These are phyloP conservation scores for Theretra japonica DNA, from an alignment of 2,888 invertebrate species.

Conservation along the genomic window DNA sequence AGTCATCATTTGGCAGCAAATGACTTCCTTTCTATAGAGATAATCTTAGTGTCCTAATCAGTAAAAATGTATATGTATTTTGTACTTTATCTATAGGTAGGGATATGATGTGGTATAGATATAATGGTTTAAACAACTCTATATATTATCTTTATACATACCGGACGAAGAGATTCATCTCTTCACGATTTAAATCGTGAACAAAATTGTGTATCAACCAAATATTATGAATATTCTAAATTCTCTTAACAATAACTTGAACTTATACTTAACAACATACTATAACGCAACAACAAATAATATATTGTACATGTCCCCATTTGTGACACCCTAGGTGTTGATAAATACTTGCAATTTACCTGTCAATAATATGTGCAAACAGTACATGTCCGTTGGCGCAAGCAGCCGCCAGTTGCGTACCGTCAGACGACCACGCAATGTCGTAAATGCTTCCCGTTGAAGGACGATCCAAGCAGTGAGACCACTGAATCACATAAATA, in stretches of 20 bases:
- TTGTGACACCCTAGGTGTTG: neutral
- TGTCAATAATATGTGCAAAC: constrained; percentile 95
- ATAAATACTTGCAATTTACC: constrained; percentile 71
- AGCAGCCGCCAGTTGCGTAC: constrained; percentile 97
- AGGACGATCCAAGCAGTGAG: constrained; percentile 95
- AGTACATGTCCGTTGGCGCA: constrained; percentile 96
- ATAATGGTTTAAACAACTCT: no score
- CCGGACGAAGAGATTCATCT: no score
- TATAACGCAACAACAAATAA: neutral
- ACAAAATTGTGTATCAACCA: no score
- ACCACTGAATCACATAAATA: constrained; percentile 88
- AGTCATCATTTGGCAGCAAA: neutral
- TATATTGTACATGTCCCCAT: neutral
- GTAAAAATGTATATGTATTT: no score
- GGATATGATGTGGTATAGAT: no score
- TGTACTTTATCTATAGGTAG: no score
- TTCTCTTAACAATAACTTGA: no score
- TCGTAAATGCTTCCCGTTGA: constrained; percentile 95
- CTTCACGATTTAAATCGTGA: no score
- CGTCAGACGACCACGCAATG: constrained; percentile 97
- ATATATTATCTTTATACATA: no score
- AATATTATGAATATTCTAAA: no score
- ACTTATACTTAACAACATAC: no score
- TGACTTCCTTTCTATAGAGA: neutral
- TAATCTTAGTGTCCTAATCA: no score